Evolutionary conservation across 2,888 invertebrate species (phyloP), one percentile per base, ranked within the genome.

Genomic region (Cataglyphis altisquamis): DNA sequence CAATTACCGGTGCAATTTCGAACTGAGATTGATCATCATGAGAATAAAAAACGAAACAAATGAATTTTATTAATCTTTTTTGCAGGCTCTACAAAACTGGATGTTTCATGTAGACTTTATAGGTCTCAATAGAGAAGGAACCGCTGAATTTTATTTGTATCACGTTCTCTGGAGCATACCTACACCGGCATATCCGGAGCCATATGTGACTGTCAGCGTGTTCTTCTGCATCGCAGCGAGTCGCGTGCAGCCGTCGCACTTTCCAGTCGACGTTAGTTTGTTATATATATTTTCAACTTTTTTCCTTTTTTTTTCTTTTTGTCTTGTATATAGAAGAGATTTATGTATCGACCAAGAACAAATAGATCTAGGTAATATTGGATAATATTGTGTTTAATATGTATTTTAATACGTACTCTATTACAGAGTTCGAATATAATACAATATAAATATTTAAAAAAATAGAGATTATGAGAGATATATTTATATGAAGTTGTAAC

Each of bases 161-260:
- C 87, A 95, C 92, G 94, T 93, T 12, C 92, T 93, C 66, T 95
- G 95, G 94, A 95, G 95, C 86, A 92, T 95, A 48, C 95, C 95
- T 18, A 95, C 95, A 6, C 87, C 90, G 18, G 88, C 91, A 25
- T 95, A 95, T 90, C 95, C 95, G 0, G 94, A 95, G 81, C 94
- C 95, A 6, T 95, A 95, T 90, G 95, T 95, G 0, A 95, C 95
- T 21, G 95, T 95, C n/a, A 95, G 94, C 80, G 93, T 95, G 60
- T 95, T 92, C 84, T 95, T 95, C 85, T 94, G 91, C 1, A 90
- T 95, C 5, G 94, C 94, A 86, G 93, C 87, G n/a, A 88, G 80
- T 62, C 57, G 29, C 21, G 25, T 55, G 25, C 87, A 84, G 12
- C 87, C 86, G 45, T 18, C 63, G n/a, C 75, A 86, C 62, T 88